A percentile compares a stretch with the other conserved stretches of the same genome.
Conservation (phyloP, 2,797 vertebrate genomes). For the Glyptemys insculpta region DNA sequence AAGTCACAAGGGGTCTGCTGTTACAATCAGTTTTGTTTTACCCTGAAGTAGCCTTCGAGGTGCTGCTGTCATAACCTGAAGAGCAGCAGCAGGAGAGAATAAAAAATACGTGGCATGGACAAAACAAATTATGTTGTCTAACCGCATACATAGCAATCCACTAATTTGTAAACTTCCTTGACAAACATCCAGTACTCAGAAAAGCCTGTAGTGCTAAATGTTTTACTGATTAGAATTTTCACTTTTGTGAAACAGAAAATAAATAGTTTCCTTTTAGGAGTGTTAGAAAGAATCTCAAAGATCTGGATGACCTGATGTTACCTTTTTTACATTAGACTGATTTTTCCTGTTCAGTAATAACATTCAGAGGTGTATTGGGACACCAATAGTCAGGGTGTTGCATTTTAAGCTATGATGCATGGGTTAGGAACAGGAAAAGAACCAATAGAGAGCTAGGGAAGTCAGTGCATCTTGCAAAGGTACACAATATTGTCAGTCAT, state of each 20-base stretch:
- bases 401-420: accelerated
- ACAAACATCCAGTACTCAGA: constrained; percentile 26
- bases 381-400: neutral
- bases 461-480: neutral
- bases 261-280: constrained; percentile 24
- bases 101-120: neutral
- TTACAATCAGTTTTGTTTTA: neutral
- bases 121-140: neutral
- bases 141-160: constrained; percentile 45
- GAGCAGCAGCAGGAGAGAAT: neutral
- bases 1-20: neutral
- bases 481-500: neutral
- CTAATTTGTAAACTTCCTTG: constrained; percentile 61
- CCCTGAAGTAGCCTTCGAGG: neutral
- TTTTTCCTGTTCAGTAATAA: constrained; percentile 32
- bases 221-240: constrained; percentile 58
- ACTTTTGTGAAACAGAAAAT: constrained; percentile 24
- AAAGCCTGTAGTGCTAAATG: neutral
- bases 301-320: neutral
- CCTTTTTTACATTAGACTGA: constrained; percentile 9
- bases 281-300: neutral
- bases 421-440: neutral
- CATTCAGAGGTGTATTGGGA: neutral
- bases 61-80: neutral
- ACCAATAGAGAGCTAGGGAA: neutral